Evolutionary conservation across 2,797 vertebrate species (phyloP), one percentile per base, ranked within the genome.

Genomic region (Tauraco hartlaubi): DNA sequence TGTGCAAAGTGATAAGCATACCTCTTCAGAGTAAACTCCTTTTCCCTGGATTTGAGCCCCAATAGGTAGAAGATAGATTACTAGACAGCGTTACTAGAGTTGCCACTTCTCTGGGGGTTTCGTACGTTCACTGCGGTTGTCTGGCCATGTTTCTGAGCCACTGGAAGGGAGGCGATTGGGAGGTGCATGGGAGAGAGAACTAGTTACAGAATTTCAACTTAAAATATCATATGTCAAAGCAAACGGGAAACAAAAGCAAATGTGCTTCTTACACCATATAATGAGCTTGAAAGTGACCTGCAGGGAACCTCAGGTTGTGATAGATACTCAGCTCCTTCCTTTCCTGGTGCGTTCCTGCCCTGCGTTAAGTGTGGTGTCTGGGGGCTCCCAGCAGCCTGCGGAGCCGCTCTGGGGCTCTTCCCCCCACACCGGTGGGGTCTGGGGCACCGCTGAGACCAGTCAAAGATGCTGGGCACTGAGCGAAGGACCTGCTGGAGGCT

Each of bases 271-370:
- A 1, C 0, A 0, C 13, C 46, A 44, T 33, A 23, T 2, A 2
- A 51, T 10, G 37, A 58, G 39, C 31, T 77, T 56, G 51, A 44
- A 25, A 54, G 33, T 8, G 17, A 44, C 1, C 15, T 33, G n/a
- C 2, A 0, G n/a, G 72, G 61, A 31, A 11, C 12, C 18, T 8
- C 3, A 0, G 0, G 15, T 19, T 54, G 59, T 26, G 51, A 4
- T 17, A 37, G 56, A 5, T 4, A 9, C 1, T 31, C 18, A 29
- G 25, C 44, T 63, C 11, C 2, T 29, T 39, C 51, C 46, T 82
- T 2, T 2, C 46, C n/a, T 28, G 4, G 0, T 5, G 0, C 0
- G 0, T 35, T 74, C 51, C 82, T 46, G 39, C 51, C 33, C 35
- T 4, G 12, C 31, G 39, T 19, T 19, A 12, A n/a, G 9, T 3